Conservation (phyloP, 2,113 vertebrate species). For the Romanogobio albipinnatus region DNA sequence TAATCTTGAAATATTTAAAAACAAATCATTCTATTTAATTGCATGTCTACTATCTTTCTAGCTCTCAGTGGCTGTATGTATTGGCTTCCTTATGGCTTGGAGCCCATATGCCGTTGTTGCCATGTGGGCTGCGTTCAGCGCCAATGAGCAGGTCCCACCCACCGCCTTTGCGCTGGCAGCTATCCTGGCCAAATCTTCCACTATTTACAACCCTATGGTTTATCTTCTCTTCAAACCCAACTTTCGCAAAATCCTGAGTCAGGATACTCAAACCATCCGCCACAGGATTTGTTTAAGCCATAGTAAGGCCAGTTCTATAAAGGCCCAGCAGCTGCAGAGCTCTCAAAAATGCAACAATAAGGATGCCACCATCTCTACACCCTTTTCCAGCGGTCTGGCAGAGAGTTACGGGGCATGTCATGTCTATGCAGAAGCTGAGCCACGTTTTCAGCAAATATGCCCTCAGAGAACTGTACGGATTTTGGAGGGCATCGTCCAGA, state of each 20-base stretch:
- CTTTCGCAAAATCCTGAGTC: conserved; percentile 48
- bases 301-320: conserved; percentile 11
- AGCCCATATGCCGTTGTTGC: conserved; percentile 52
- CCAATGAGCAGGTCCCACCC: conserved; percentile 41
- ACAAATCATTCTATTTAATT: neutral
- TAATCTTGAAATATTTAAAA: neutral
- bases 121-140: conserved; percentile 54
- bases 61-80: conserved; percentile 56
- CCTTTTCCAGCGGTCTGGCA: conserved; percentile 19
- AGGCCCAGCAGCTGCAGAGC: neutral
- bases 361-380: conserved; percentile 27
- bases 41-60: neutral
- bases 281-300: conserved; percentile 38
- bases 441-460: neutral
- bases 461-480: conserved; percentile 9
- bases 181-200: conserved; percentile 51
- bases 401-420: conserved; percentile 35
- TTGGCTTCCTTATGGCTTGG: conserved; percentile 52
- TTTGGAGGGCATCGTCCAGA: neutral
- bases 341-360: conserved; percentile 10
- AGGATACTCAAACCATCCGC: conserved; percentile 29
- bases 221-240: conserved; percentile 56
- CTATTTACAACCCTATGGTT: conserved; percentile 52
- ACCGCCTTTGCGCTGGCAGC: conserved; percentile 39
- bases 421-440: neutral